phyloP scores from a whole-genome alignment of 2,113 vertebrate species.

The Calonectris borealis region DNA sequence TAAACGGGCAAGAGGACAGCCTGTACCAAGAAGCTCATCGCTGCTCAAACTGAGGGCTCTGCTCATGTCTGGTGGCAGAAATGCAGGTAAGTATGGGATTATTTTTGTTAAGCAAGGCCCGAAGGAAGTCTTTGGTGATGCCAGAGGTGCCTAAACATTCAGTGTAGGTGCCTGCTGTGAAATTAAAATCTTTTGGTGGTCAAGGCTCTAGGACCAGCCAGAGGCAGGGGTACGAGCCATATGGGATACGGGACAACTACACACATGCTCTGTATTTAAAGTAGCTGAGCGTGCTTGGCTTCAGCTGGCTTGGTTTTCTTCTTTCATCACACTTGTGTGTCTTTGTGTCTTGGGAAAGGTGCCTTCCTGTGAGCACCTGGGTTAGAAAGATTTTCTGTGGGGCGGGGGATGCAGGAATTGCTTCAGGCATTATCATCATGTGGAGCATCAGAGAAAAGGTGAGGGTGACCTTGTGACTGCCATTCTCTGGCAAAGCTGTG shows the following conservation, averaged over 20 bases:
- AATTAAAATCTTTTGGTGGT: not conserved
- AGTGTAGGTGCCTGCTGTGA: not conserved
- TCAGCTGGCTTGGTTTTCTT: not conserved
- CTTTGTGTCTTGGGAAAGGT: not conserved
- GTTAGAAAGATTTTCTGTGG: not conserved
- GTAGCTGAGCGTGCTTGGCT: not conserved
- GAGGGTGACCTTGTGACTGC: not conserved
- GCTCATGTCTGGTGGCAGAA: not conserved
- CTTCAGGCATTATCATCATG: not conserved
- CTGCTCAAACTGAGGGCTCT: not conserved
- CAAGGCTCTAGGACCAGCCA: not conserved
- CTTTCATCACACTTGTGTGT: not conserved
- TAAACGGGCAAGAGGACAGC: not conserved
- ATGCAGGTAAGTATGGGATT: not conserved
- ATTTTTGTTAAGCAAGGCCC: not conserved
- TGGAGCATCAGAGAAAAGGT: not conserved
- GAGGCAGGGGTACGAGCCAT: not conserved
- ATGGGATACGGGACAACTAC: not conserved
- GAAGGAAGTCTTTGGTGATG: not conserved
- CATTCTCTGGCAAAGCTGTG: not conserved
- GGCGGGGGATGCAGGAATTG: not conserved
- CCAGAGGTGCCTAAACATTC: not conserved
- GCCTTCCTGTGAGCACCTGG: not conserved
- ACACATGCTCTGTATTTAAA: not conserved
- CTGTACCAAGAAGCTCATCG: not conserved